Percentiles rank a stretch among this genome's conserved stretches.
These are phyloP conservation scores for Busseola fusca DNA, from an alignment of 2,888 invertebrate species.

Conservation along the genomic window DNA sequence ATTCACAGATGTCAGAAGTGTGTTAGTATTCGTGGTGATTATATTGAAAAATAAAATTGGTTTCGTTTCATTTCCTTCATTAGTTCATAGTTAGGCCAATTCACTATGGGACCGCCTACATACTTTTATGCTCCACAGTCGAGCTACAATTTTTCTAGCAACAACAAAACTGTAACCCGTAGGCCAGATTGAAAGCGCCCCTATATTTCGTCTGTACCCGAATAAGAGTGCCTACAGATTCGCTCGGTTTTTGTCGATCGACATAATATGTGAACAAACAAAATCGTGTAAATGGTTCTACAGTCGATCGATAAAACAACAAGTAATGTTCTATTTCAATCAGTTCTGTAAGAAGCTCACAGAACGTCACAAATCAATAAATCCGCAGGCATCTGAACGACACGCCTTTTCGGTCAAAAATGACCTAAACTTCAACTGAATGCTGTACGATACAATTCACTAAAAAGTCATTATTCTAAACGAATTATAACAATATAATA, in stretches of 20 bases:
- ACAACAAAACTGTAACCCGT: not conserved
- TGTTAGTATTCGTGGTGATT: no score
- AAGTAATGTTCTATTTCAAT: not conserved
- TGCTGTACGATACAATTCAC: not conserved
- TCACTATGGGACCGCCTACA: no score
- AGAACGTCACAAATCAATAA: not conserved
- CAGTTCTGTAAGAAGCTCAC: not conserved
- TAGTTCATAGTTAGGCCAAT: no score
- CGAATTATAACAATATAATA: constrained; percentile 26
- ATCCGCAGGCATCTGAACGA: not conserved
- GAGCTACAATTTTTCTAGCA: not conserved
- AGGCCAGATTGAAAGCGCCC: not conserved
- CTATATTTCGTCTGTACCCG: no score
- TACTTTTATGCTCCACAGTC: not conserved
- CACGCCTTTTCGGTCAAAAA: not conserved
- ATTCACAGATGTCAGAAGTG: no score
- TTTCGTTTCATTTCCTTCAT: no score
- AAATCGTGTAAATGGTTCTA: not conserved
- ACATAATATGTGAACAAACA: not conserved
- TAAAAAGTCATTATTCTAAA: constrained; percentile 11
- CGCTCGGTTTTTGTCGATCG: not conserved
- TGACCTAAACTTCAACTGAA: not conserved
- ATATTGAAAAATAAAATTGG: no score
- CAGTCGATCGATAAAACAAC: not conserved
- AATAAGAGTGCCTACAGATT: not conserved